Base-by-base conservation (phyloP, 1,140 invertebrate species). In the Drosophila insularis region DNA sequence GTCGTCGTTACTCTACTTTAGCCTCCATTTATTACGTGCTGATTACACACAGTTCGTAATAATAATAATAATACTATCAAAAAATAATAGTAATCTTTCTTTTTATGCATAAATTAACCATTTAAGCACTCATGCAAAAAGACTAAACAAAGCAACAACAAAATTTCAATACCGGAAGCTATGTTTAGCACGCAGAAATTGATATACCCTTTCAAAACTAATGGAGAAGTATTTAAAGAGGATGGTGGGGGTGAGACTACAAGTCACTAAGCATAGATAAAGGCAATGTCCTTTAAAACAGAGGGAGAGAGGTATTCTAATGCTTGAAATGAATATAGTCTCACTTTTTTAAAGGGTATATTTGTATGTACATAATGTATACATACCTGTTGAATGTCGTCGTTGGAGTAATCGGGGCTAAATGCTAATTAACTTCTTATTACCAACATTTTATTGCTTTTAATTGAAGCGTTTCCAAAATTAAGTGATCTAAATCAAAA, bases 351-450 rank as follows among this genome's bases (percentile, higher is more conserved):
- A 17, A 50, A 50, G 17, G 17, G 17, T 50, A 21, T 50, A 21
- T n/a, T n/a, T n/a, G n/a, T 11, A 37, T 11, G 8, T 37, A 19
- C 17, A 21, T 21, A 17, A 17, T 17, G 17, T 5, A 14, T 2
- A 14, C n/a, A 17, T 19, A 46, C 14, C 43, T 46, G 43, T 19
- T 19, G 14, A 17, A 3, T 23, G 23, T 43, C 14, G 17, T 19
- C 43, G 17, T 11, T 46, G 10, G 10, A 21, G 43, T 21, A 50
- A 21, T 21, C 17, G 17, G 43, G 7, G 43, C 43, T 50, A 50
- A 50, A 50, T 50, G 43, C 43, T 50, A 50, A 50, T 50, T 50
- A 50, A 50, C 43, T 50, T 50, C 43, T 50, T 21, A 21, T 50
- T 50, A 50, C 43, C 17, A 11, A 21, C 21, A 50, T 50, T 50